Base-by-base conservation (phyloP, 1,140 invertebrate genomes). In the Amyelois transitella region DNA sequence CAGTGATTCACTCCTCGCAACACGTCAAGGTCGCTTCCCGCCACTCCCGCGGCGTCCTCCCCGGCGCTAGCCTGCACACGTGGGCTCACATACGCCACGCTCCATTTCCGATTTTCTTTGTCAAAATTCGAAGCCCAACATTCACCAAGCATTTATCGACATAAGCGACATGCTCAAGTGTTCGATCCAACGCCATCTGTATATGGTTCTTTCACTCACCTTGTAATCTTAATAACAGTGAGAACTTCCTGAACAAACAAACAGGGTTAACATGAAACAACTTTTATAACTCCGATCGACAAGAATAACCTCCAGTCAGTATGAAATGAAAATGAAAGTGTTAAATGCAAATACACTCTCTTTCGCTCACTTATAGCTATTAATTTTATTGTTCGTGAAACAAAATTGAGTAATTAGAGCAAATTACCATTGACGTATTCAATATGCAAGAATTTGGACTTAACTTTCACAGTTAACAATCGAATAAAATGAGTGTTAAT, bases 11-110 rank as follows among this genome's bases (percentile, higher is more conserved):
- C 58, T 62, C 68, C 73, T 52, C 59, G 51, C 55, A 53, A 58
- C 55, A 54, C 64, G 60, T 70, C 81, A 85, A 85, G 81, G 81
- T 83, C 77, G 76, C 70, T 72, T 80, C 79, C 78, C 74, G 73
- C 71, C 60, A 65, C 66, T 74, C 70, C 73, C 69, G 71, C 75
- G 65, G 24, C 38, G 50, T 60, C 52, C 59, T 62, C 53, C 62
- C 60, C 58, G 53, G 58, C 53, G 50, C 44, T 45, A 28, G 47
- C 19, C 53, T 54, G 44, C 53, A 58, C 49, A 53, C 51, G 51
- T 53, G 38, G 51, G 10, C 8, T 7, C 25, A 51, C 24, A 51
- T 32, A 32, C 14, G 18, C 12, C 14, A 52, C 14, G 1, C 17
- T 18, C 12, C 19, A 21, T 21, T 20, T 21, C 12, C 1, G 6